Evolutionary conservation across 1,140 invertebrate species (phyloP).

Genomic region (Temnothorax longispinosus): DNA sequence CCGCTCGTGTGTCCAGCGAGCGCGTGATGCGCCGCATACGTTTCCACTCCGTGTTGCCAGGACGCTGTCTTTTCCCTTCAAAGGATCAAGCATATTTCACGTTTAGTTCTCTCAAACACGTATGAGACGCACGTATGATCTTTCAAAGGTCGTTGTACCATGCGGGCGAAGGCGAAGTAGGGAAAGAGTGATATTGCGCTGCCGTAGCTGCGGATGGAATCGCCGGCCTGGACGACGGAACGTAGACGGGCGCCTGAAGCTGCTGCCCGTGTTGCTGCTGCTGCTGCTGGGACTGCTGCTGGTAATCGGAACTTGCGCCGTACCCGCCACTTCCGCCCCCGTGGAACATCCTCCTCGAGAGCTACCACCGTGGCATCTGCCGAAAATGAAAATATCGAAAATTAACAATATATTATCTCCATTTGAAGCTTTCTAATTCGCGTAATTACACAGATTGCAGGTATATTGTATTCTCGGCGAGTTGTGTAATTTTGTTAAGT

Average conservation of each 20-base stretch:
- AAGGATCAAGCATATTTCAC: background rate
- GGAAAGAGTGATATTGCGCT: slow-evolving; percentile 84
- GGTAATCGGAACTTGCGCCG: slow-evolving; percentile 84
- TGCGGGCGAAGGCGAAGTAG: slow-evolving; percentile 82
- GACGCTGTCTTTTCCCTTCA: slow-evolving; percentile 84
- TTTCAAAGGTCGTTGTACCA: slow-evolving; percentile 74
- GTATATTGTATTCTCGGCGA: background rate
- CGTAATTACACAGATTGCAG: background rate
- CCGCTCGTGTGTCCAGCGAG: slow-evolving; percentile 82
- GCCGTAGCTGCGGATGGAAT: slow-evolving; percentile 82
- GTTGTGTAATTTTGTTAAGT: background rate
- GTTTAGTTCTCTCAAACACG: background rate
- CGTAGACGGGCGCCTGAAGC: slow-evolving; percentile 83
- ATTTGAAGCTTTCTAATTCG: background rate
- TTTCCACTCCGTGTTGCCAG: slow-evolving; percentile 85
- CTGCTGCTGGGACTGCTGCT: slow-evolving; percentile 82
- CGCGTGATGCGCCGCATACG: slow-evolving; percentile 83
- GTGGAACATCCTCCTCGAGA: slow-evolving; percentile 84
- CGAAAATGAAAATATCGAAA: background rate
- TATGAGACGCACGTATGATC: background rate
- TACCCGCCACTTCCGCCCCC: slow-evolving; percentile 83
- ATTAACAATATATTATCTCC: background rate
- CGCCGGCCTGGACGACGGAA: slow-evolving; percentile 83
- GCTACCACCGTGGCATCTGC: slow-evolving; percentile 76
- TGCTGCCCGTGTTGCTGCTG: slow-evolving; percentile 83